Evolutionary conservation across 2,888 invertebrate species (phyloP), one percentile per base, ranked within the genome.

Genomic region (Melanargia galathea): DNA sequence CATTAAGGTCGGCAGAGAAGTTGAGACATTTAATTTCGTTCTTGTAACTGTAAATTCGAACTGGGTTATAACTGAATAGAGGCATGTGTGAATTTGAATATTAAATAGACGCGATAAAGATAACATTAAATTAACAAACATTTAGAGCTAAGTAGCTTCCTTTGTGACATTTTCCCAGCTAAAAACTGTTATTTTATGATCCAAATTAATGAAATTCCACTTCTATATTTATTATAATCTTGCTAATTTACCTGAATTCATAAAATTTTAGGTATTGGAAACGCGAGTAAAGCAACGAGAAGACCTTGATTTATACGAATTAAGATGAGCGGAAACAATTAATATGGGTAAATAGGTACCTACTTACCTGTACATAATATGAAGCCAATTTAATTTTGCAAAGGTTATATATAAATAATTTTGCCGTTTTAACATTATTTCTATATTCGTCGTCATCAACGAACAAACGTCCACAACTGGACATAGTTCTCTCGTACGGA

Each of bases 41-140:
- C 60, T 51, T 33, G 60, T 67, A 67, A 65, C 67, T 61, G 67
- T 67, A 61, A 54, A 64, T 48, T 22, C 58, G 20, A 63, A 65
- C 60, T 63, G 40, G 65, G 60, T 59, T 67, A 63, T 51, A 67
- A 49, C 60, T 48, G 67, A 64, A 64, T 46, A 55, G 55, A 52
- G 46, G 64, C 67, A 63, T 65, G 63, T 65, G 67, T 67, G 67
- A 67, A 63, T 65, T 67, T 63, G 61, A 67, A 67, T 65, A 67
- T 63, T 63, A 65, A 67, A 63, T 61, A 65, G 58, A 56, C 26
- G 33, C 35, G 20, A 65, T 66, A 62, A 68, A 68, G 60, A 64
- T 60, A 66, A 62, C 64, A 66, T 80, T 75, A 68, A 68, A 73
- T 76, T 75, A 62, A 30, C 38, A 56, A 51, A 58, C 38, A 46